Percentiles rank a stretch among this genome's conserved stretches.
These are phyloP conservation scores for Fragum sueziense DNA, from an alignment of 2,888 invertebrate species.

Conservation along the genomic window DNA sequence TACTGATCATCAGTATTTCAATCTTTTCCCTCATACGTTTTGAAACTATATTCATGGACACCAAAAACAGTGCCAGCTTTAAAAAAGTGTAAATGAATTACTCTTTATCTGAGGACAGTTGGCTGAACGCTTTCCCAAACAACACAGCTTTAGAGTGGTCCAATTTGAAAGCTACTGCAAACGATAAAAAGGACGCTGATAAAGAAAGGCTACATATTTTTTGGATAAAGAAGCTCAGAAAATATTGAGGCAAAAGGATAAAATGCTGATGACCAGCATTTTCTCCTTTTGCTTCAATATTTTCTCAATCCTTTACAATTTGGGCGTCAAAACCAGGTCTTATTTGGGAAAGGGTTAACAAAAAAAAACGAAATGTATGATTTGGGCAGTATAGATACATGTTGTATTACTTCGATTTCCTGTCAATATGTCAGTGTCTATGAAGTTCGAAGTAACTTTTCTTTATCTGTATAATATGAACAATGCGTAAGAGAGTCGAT, in stretches of 20 bases:
- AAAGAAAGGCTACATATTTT: not conserved
- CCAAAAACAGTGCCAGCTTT: not conserved
- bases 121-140: no score
- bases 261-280: not conserved
- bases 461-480: conserved; percentile 74
- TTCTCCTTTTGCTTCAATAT: no score
- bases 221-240: no score
- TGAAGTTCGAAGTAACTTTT: not conserved
- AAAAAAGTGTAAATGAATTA: not conserved
- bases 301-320: no score
- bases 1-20: not conserved
- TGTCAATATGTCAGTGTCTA: no score
- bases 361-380: not conserved
- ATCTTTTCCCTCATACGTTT: not conserved
- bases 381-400: not conserved
- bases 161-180: no score
- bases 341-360: no score
- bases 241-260: no score
- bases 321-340: no score
- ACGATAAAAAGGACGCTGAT: not conserved
- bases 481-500: conserved; percentile 81
- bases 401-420: not conserved
- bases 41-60: not conserved
- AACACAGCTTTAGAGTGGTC: no score
- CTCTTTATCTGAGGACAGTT: not conserved